Conservation (phyloP, 2,888 invertebrate genomes). For the Phengaris alcon region DNA sequence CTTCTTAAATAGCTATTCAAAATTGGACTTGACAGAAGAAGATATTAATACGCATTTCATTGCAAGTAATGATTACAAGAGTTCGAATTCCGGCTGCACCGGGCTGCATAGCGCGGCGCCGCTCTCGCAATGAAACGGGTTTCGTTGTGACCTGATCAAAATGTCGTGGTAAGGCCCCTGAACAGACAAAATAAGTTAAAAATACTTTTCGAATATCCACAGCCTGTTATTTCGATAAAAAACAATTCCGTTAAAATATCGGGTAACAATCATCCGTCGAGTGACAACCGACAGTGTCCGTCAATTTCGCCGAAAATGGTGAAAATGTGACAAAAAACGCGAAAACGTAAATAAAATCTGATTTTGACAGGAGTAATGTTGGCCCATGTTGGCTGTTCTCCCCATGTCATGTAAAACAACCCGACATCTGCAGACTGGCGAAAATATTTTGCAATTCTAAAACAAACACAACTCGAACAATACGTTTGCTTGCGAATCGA, state of each 20-base stretch:
- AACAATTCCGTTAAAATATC: background rate
- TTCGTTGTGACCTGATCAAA: no score
- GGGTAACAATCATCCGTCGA: background rate
- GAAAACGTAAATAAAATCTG: constrained; percentile 14
- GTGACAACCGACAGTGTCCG: background rate
- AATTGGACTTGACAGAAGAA: no score
- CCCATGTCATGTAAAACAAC: constrained; percentile 24
- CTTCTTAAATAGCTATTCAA: no score
- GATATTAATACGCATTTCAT: no score
- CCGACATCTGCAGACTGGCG: constrained; percentile 26
- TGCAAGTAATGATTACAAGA: no score
- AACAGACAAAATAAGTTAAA: background rate
- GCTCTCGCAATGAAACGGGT: no score
- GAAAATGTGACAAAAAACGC: constrained; percentile 12
- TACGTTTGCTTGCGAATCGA: constrained; percentile 17
- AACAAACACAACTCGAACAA: constrained; percentile 23
- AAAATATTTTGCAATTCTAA: constrained; percentile 27
- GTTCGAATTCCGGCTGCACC: no score
- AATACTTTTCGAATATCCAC: background rate
- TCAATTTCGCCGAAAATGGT: background rate
- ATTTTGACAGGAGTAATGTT: constrained; percentile 23
- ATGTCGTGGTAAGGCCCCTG: no score
- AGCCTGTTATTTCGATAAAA: background rate
- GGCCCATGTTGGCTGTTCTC: background rate
- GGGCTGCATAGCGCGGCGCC: no score